These are phyloP conservation scores for Tetragonula carbonaria DNA, from an alignment of 2,888 invertebrate genomes.

Conservation along the genomic window DNA sequence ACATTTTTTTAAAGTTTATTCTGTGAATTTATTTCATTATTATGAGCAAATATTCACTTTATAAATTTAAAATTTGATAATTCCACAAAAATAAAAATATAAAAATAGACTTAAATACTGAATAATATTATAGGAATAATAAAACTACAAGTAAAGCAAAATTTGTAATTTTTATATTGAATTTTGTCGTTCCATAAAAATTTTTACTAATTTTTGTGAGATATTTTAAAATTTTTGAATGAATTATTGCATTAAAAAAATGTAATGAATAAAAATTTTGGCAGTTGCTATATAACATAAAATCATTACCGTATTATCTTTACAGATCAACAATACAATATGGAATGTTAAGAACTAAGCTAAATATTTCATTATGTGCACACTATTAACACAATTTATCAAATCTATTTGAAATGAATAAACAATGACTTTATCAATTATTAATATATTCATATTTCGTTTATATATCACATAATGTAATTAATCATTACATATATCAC, in stretches of 20 bases:
- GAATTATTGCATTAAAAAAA: slow-evolving; percentile 7
- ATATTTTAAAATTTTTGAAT: neutral
- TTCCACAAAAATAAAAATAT: neutral
- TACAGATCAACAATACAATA: neutral
- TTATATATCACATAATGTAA: slow-evolving; percentile 18
- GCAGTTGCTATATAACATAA: neutral
- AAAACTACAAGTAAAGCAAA: no score
- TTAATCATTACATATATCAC: slow-evolving; percentile 15
- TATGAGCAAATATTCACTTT: slow-evolving; percentile 15
- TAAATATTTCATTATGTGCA: slow-evolving; percentile 19
- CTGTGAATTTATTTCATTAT: neutral
- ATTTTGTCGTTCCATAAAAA: neutral
- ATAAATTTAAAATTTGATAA: neutral
- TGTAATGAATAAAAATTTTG: neutral
- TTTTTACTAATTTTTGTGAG: neutral
- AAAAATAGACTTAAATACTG: neutral
- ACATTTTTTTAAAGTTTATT: neutral
- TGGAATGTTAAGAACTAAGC: slow-evolving; percentile 14
- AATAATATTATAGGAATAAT: neutral
- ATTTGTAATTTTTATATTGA: neutral
- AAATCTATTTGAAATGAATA: neutral
- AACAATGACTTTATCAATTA: slow-evolving; percentile 4
- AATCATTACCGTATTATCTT: neutral
- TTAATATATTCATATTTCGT: slow-evolving; percentile 16
- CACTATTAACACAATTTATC: slow-evolving; percentile 15